These are phyloP conservation scores for Stenotaenia linearis DNA, from an alignment of 2,888 invertebrate genomes.

Conservation along the genomic window DNA sequence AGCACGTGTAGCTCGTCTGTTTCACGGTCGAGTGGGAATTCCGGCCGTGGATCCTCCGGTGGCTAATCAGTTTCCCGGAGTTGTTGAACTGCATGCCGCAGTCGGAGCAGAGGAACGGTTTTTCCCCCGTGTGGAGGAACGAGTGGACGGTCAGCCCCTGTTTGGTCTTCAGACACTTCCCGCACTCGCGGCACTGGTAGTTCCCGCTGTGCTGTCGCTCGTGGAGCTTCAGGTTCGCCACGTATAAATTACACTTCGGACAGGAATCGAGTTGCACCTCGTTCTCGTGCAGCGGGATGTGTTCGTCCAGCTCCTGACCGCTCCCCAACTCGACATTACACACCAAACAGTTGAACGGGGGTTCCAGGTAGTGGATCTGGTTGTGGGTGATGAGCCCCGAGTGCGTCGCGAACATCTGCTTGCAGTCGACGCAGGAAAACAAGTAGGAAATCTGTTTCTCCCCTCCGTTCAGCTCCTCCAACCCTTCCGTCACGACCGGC, in stretches of 20 bases:
- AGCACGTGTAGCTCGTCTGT: not conserved
- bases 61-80: not conserved
- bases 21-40: not conserved
- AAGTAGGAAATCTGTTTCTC: not conserved
- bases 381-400: not conserved
- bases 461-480: not conserved
- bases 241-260: not conserved
- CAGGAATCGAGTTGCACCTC: not conserved
- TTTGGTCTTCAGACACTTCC: not conserved
- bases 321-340: not conserved
- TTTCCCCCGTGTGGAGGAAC: conserved; percentile 5
- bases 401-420: not conserved
- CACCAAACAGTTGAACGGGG: not conserved
- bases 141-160: not conserved
- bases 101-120: conserved; percentile 6
- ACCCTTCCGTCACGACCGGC: not conserved
- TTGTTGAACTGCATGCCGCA: conserved; percentile 7
- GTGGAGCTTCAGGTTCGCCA: not conserved
- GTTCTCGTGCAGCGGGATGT: not conserved
- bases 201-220: not conserved
- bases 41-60: not conserved
- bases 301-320: not conserved
- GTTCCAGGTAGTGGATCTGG: not conserved
- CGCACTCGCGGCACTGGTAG: not conserved
- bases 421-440: conserved; percentile 1